phyloP scores from a whole-genome alignment of 2,113 vertebrate species.

The Actenoides hombroni region DNA sequence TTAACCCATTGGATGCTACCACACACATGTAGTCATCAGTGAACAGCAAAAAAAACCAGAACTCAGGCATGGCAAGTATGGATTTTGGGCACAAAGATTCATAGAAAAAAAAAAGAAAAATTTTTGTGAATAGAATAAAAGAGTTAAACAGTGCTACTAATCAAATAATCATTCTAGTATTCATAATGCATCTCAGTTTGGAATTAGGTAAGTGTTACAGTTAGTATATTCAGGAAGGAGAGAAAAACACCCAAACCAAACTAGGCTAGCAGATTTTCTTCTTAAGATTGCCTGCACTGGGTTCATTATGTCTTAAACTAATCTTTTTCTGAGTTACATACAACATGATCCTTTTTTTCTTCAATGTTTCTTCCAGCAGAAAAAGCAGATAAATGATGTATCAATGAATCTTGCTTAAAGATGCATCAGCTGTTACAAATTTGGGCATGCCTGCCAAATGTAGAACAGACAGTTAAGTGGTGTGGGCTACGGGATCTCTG shows the following conservation, averaged over 20 bases:
- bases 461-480: neutral
- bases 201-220: neutral
- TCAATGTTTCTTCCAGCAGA: neutral
- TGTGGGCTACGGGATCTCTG: neutral
- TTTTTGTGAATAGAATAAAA: neutral
- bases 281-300: neutral
- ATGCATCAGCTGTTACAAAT: neutral
- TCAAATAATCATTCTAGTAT: neutral
- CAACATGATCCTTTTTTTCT: neutral
- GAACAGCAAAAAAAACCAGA: neutral
- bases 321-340: neutral
- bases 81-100: neutral
- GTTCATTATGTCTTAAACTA: neutral
- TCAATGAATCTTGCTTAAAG: neutral
- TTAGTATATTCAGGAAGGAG: neutral
- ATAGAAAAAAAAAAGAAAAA: neutral
- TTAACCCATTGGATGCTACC: neutral
- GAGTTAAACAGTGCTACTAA: neutral
- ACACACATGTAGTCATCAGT: neutral
- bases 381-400: neutral
- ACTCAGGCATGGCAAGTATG: neutral
- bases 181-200: neutral
- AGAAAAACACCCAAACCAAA: neutral
- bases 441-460: neutral
- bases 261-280: neutral